Evolutionary conservation across 2,888 invertebrate species (phyloP).

Genomic region (Eulithis testata): DNA sequence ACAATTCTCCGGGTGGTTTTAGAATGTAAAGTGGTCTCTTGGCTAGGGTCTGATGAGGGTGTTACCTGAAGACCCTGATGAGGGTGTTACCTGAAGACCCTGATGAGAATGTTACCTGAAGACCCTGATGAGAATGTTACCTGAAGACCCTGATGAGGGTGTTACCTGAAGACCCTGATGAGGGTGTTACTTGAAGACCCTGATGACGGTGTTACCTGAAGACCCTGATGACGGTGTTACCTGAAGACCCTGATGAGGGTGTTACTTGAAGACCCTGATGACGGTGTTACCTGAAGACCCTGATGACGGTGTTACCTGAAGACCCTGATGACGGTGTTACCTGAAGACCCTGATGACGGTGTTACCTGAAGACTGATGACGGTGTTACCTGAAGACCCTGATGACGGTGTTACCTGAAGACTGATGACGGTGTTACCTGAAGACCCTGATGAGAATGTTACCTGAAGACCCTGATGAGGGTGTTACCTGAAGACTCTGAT

Average conservation of each 20-base stretch:
- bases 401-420: too few relatives aligned
- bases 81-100: slow-evolving; percentile 86
- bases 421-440: too few relatives aligned
- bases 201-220: slow-evolving; percentile 98
- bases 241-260: slow-evolving; percentile 99
- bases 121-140: slow-evolving; percentile 98
- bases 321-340: slow-evolving; percentile 98
- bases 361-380: slow-evolving; percentile 98
- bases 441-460: too few relatives aligned
- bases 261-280: slow-evolving; percentile 97
- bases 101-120: too few relatives aligned
- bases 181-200: slow-evolving; percentile 99
- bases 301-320: slow-evolving; percentile 98
- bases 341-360: slow-evolving; percentile 99
- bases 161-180: slow-evolving; percentile 97
- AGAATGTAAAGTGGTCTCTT: too few relatives aligned
- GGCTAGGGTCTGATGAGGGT: too few relatives aligned
- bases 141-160: slow-evolving; percentile 99
- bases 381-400: slow-evolving; percentile 97
- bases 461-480: too few relatives aligned
- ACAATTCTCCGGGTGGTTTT: too few relatives aligned
- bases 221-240: slow-evolving; percentile 98
- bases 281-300: slow-evolving; percentile 99
- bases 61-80: too few relatives aligned
- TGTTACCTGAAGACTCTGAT: too few relatives aligned